phyloP scores from a whole-genome alignment of 2,113 vertebrate species.

The Hypocryptadius cinnamomeus region DNA sequence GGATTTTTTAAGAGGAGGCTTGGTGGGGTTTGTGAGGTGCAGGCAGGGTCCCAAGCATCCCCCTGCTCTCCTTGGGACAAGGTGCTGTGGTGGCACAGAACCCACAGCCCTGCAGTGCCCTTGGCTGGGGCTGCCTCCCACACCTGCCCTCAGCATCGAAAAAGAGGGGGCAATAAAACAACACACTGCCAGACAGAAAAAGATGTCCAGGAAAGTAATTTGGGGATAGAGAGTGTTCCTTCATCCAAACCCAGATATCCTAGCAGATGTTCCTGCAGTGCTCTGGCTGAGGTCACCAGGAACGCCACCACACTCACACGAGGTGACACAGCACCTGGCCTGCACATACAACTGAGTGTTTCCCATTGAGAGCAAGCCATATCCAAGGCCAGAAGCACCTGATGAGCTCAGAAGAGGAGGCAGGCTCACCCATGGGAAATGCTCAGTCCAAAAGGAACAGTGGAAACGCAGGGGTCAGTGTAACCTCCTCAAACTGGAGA shows the following conservation, averaged over 20 bases:
- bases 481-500: not conserved
- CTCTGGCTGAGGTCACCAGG: not conserved
- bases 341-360: not conserved
- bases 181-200: not conserved
- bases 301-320: fast-evolving
- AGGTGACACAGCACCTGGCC: not conserved
- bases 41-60: not conserved
- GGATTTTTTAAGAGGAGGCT: not conserved
- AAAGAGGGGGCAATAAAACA: not conserved
- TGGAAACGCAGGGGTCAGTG: not conserved
- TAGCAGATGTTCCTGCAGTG: fast-evolving
- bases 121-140: not conserved
- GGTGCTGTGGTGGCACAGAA: not conserved
- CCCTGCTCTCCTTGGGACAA: fast-evolving
- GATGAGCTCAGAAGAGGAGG: not conserved
- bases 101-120: not conserved
- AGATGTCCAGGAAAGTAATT: not conserved
- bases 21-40: no score
- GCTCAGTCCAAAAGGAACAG: not conserved
- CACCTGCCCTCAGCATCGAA: fast-evolving
- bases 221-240: not conserved
- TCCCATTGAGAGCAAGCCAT: not conserved
- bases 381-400: not conserved
- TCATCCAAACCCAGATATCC: not conserved
- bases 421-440: not conserved